phyloP scores from a whole-genome alignment of 2,113 vertebrate species.

The Peromyscus polionotus region DNA sequence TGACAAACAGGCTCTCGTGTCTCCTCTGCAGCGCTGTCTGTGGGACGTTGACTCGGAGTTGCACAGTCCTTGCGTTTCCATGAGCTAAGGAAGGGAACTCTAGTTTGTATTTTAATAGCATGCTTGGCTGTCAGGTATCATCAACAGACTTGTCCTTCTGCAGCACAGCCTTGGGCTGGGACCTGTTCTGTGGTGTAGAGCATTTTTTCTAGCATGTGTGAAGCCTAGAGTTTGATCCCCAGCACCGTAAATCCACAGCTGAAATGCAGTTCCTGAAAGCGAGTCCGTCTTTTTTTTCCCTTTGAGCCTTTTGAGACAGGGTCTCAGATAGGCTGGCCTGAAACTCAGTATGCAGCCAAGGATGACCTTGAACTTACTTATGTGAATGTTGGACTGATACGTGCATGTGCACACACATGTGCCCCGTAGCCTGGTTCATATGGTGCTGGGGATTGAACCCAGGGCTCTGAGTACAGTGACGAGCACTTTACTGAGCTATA shows the following conservation, averaged over 20 bases:
- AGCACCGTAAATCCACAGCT: not conserved
- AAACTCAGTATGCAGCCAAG: not conserved
- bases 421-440: no score
- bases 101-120: not conserved
- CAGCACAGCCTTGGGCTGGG: not conserved
- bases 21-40: rapidly evolving
- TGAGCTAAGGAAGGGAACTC: not conserved
- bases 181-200: not conserved
- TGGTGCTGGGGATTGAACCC: not conserved
- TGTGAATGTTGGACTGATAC: not conserved
- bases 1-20: not conserved
- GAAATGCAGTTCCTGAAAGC: not conserved
- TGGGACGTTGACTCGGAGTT: not conserved
- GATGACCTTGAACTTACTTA: not conserved
- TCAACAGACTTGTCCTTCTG: not conserved
- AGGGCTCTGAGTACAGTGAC: not conserved
- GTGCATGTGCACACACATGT: not conserved
- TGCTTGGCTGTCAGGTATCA: not conserved
- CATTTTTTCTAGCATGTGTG: not conserved
- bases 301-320: not conserved
- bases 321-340: not conserved
- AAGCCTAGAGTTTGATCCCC: not conserved
- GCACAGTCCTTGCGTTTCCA: not conserved
- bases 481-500: not conserved
- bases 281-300: not conserved